Evolutionary conservation across 1,140 invertebrate genomes (phyloP), one percentile per base, ranked within the genome.

Genomic region (Drosophila kepulauana): DNA sequence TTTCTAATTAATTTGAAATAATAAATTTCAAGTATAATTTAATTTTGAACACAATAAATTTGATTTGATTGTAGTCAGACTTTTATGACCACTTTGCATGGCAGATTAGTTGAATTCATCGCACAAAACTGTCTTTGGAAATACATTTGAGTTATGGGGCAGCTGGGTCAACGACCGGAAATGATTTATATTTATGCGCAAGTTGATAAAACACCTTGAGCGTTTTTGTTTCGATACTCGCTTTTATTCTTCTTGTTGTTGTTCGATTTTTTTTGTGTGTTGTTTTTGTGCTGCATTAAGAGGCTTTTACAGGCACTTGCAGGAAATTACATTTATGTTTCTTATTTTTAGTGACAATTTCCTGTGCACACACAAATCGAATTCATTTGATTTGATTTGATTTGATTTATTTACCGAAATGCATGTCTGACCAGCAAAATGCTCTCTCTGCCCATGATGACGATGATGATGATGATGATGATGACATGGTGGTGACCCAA

Each of bases 251-350:
- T 16, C 6, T 1, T 46, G 25, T 48, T 7, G 16, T 16, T 54
- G 6, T 30, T 33, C 1, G n/a, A 38, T 54, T 59, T 20, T 52
- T 43, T 69, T 38, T 45, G 28, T 63, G 45, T 52, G 41, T 33
- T 33, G 5, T 33, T 33, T 6, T 33, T 33, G 6, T 13, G 13
- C 16, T 62, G 43, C 38, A 70, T 63, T 63, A 30, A 49, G 48
- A 58, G 45, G 45, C 54, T 66, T 61, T 65, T 58, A 57, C 13
- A 35, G 48, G 54, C 57, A 70, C 61, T 58, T 68, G 45, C 61
- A 80, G 78, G 78, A 80, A 80, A 80, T 80, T 80, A 78, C 75
- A 75, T 78, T 78, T 81, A 74, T 81, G 70, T 65, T 66, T 78
- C 63, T 75, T 82, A 75, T 70, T 78, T 81, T 82, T 75, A 79